A percentile compares a stretch with the other conserved stretches of the same genome.
Conservation (phyloP, 2,113 vertebrate genomes). For the Heptranchias perlo region DNA sequence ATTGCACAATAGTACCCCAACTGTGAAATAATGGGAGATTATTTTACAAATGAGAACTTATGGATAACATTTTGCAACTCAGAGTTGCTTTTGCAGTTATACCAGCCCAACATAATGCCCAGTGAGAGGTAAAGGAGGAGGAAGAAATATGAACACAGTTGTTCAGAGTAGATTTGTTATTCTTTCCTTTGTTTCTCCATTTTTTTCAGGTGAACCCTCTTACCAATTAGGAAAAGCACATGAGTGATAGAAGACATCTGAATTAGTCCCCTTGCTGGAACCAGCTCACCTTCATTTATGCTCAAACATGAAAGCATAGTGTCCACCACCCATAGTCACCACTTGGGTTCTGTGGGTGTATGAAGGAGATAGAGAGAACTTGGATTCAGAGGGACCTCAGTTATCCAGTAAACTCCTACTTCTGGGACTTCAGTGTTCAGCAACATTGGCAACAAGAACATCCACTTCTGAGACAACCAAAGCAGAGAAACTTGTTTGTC, state of each 20-base stretch:
- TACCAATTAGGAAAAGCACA: not conserved
- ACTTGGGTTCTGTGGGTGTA: not conserved
- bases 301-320: not conserved
- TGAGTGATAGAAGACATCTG: not conserved
- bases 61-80: not conserved
- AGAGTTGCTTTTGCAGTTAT: not conserved
- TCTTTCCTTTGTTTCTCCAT: not conserved
- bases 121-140: not conserved
- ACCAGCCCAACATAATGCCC: not conserved
- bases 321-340: not conserved
- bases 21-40: not conserved
- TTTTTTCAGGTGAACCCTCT: not conserved
- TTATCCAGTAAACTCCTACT: not conserved
- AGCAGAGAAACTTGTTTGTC: conserved; percentile 6
- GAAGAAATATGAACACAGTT: not conserved
- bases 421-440: not conserved
- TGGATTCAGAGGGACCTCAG: not conserved
- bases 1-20: not conserved
- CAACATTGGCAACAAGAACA: not conserved
- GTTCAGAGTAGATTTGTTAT: not conserved
- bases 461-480: not conserved
- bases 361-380: not conserved
- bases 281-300: not conserved
- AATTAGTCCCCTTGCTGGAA: conserved; percentile 18
- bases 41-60: not conserved